These are phyloP conservation scores for Chloebia gouldiae DNA, from an alignment of 2,113 vertebrate genomes.

Conservation along the genomic window DNA sequence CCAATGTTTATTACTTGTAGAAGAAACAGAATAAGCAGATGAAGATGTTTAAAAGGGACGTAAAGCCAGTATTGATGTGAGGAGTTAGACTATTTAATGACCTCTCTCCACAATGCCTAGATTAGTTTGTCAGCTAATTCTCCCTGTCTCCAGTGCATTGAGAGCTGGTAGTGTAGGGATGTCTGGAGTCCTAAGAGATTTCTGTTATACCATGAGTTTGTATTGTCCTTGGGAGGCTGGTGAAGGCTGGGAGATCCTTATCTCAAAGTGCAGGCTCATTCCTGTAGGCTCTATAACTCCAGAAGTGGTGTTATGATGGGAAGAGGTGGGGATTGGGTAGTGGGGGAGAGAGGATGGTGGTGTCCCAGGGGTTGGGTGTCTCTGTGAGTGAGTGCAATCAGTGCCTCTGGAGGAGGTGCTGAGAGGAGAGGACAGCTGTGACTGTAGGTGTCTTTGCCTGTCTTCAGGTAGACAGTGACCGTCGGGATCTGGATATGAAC, in stretches of 20 bases:
- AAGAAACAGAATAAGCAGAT: constrained; percentile 53
- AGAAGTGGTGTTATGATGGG: not conserved
- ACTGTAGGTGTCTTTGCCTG: not conserved
- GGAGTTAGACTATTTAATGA: not conserved
- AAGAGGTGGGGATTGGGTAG: not conserved
- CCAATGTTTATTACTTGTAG: constrained; percentile 65
- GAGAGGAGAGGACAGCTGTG: not conserved
- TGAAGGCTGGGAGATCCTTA: not conserved
- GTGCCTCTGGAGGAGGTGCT: not conserved
- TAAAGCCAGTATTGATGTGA: not conserved
- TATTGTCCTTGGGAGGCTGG: not conserved
- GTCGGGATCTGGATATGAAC: constrained; percentile 74
- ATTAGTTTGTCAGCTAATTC: constrained; percentile 2
- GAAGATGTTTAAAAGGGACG: not conserved
- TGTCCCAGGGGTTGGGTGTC: not conserved
- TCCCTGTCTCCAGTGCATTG: not conserved
- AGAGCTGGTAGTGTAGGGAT: not conserved
- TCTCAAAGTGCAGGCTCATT: not conserved
- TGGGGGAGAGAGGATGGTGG: not conserved
- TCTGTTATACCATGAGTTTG: not conserved
- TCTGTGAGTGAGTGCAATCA: not conserved
- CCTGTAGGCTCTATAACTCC: not conserved
- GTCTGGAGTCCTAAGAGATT: not conserved
- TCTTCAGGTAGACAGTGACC: constrained; percentile 82
- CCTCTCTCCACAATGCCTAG: not conserved